Percentiles rank a stretch among this genome's conserved stretches.
Conservation (phyloP, 2,113 vertebrate genomes). For the Seriola dumerili region DNA sequence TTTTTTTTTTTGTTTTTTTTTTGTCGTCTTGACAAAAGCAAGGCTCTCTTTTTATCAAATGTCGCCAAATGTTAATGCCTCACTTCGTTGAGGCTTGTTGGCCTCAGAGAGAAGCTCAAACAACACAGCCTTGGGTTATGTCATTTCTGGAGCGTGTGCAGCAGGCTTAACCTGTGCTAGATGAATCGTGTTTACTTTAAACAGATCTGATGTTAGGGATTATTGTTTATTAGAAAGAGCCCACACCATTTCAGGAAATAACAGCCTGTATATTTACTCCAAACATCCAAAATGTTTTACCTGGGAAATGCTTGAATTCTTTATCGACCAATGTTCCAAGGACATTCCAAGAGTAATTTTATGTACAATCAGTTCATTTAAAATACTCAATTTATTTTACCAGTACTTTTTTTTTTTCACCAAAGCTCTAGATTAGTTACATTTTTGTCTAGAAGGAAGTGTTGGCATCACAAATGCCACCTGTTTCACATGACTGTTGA, state of each 20-base stretch:
- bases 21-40: constrained; percentile 21
- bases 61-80: constrained; percentile 28
- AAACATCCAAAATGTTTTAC: constrained; percentile 73
- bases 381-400: constrained; percentile 29
- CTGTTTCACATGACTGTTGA: constrained; percentile 1
- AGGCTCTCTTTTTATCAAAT: constrained; percentile 8
- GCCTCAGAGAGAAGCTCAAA: constrained; percentile 13
- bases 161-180: constrained; percentile 19
- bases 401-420: neutral
- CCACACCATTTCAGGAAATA: constrained; percentile 21
- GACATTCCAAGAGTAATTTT: constrained; percentile 30
- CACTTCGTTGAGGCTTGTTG: constrained; percentile 34
- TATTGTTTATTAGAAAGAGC: constrained; percentile 31
- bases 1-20: constrained; percentile 16
- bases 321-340: constrained; percentile 52
- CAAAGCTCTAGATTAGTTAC: constrained; percentile 20
- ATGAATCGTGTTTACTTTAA: constrained; percentile 50
- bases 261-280: constrained; percentile 45
- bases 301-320: constrained; percentile 87
- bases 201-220: constrained; percentile 29
- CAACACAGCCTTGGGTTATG: constrained; percentile 13
- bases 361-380: constrained; percentile 38
- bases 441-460: neutral
- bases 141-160: constrained; percentile 31
- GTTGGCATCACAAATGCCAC: neutral